Evolutionary conservation across 2,888 invertebrate species (phyloP).

Genomic region (Thysanoteuthis rhombus): DNA sequence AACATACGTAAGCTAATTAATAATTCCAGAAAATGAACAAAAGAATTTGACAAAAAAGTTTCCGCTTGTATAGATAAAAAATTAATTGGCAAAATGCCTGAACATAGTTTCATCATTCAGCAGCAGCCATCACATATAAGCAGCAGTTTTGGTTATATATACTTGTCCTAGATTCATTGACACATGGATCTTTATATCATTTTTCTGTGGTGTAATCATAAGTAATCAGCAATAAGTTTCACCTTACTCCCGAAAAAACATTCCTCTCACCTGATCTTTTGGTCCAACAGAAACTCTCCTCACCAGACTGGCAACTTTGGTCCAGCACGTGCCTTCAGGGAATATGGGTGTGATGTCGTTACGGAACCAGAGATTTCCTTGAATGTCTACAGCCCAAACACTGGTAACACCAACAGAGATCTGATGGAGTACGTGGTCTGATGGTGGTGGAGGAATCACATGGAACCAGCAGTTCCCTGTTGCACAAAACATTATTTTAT

Average conservation of each 20-base stretch:
- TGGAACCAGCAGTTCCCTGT: constrained; percentile 80
- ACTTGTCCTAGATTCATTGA: too few relatives aligned
- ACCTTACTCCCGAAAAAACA: too few relatives aligned
- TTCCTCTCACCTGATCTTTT: constrained; percentile 56
- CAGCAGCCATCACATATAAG: too few relatives aligned
- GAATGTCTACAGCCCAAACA: constrained; percentile 84
- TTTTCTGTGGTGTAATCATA: neutral
- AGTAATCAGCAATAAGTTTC: neutral
- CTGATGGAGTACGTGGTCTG: constrained; percentile 76
- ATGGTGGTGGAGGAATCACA: constrained; percentile 76
- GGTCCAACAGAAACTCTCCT: constrained; percentile 61
- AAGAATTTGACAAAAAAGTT: too few relatives aligned
- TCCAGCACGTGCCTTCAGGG: constrained; percentile 87
- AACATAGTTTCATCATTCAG: too few relatives aligned
- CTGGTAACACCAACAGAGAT: constrained; percentile 74
- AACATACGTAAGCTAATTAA: too few relatives aligned
- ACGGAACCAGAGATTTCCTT: constrained; percentile 75
- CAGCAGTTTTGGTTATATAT: too few relatives aligned
- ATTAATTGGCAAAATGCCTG: too few relatives aligned
- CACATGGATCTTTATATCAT: too few relatives aligned
- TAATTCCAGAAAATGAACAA: too few relatives aligned
- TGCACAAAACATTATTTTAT: neutral
- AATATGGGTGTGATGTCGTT: constrained; percentile 80
- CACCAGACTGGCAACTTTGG: constrained; percentile 60
- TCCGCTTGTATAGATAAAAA: too few relatives aligned